Evolutionary conservation across 1,140 invertebrate genomes (phyloP), one percentile per base, ranked within the genome.

Genomic region (Papilio dardanus): DNA sequence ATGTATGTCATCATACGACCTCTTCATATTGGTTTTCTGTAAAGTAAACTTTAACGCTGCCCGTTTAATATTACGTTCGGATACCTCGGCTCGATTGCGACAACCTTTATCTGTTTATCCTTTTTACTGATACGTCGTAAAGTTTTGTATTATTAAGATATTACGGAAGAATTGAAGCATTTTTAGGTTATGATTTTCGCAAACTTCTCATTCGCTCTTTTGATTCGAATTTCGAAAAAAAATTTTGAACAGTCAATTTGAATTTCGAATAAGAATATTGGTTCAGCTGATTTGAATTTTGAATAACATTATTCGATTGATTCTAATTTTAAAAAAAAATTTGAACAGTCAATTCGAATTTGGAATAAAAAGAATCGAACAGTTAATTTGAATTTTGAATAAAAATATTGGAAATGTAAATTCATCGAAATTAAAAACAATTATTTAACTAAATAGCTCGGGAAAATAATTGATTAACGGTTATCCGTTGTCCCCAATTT

Each of bases 31-130:
- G 69, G 69, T 71, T 71, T 31, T 71, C 69, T 71, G 69, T 50
- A 69, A 69, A 69, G 67, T 69, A 71, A 71, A 71, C 68, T 71
- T 71, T 71, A 71, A 71, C n/a, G 21, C 68, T n/a, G 35, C 19
- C 66, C 33, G 66, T 68, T 68, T 40, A 68, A 42, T 35, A 68
- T 68, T 68, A 68, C 66, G 19, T 68, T 68, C 66, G 31, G 24
- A 68, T n/a, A 35, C 19, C 10, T 8, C 19, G 10, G 2, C 12
- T n/a, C 19, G 1, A 40, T 71, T 71, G 30, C 68, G 68, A 71
- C 28, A 71, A 19, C 33, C 21, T n/a, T 50, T 71, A 42, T 71
- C 68, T 71, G 37, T 71, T 71, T 71, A 71, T 71, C 68, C 68
- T 30, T 21, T 71, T 71, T 50, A 30, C 21, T 71, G 37, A 71